phyloP scores from a whole-genome alignment of 2,113 vertebrate genomes.

The Thomomys bottae region DNA sequence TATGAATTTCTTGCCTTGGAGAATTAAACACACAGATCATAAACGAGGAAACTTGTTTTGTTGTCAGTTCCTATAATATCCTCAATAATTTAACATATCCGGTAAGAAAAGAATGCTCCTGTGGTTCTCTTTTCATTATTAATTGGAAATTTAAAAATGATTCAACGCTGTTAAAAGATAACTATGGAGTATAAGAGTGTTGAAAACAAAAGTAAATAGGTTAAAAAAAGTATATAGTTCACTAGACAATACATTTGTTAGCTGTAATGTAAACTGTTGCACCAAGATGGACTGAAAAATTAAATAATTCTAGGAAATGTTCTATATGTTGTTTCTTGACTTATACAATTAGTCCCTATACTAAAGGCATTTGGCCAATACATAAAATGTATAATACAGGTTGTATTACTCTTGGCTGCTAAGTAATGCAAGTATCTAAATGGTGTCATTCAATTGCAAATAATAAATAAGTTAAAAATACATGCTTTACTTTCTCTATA shows the following conservation, averaged over 20 bases:
- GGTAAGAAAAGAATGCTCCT: neutral
- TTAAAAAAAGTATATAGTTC: conserved; percentile 1
- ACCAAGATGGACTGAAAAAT: neutral
- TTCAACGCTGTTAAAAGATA: neutral
- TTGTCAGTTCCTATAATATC: conserved; percentile 18
- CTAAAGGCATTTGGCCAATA: too few relatives aligned
- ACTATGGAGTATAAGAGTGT: neutral
- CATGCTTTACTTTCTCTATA: too few relatives aligned
- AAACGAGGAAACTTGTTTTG: neutral
- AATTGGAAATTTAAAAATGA: conserved; percentile 4
- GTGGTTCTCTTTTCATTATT: neutral
- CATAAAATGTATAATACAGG: too few relatives aligned
- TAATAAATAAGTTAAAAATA: neutral
- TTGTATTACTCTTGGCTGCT: too few relatives aligned
- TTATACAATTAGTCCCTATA: neutral
- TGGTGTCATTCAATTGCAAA: neutral
- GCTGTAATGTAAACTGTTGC: neutral
- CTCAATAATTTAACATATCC: neutral
- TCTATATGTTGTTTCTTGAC: neutral
- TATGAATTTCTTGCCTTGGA: neutral
- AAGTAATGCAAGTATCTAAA: too few relatives aligned
- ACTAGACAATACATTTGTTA: neutral
- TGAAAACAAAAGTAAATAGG: conserved; percentile 24
- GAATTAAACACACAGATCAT: neutral
- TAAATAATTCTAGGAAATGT: neutral